Base-by-base conservation (phyloP, 2,888 invertebrate species). In the Fissipunctia ypsillon region DNA sequence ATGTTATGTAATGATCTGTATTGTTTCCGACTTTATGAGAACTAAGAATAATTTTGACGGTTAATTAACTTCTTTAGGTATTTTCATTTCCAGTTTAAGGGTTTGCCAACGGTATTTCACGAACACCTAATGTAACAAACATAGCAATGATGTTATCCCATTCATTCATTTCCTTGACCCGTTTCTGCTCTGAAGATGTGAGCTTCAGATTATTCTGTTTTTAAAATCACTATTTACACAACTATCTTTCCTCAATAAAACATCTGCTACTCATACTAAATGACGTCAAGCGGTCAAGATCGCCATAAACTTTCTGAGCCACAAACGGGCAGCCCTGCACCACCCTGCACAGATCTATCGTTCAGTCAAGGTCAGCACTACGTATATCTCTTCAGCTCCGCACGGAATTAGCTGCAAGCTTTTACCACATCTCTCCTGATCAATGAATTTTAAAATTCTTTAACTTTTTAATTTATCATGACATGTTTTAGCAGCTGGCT, bases 391-490 rank as follows among this genome's bases (percentile, higher is more conserved):
- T 63, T 52, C 31, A 56, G 43, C 68, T 70, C 19, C 52, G 73
- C 4, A 61, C 68, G 31, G 43, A 74, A 59, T 76, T 81, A 84
- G 75, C 66, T 43, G 25, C 50, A 48, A 72, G 66, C 66, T 71
- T 61, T 72, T 72, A 38, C 52, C 71, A n/a, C 65, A 71, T 45
- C 64, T 52, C 61, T 56, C 35, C 60, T 25, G 63, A 76, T 86
- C 84, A 86, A 86, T 86, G 81, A 84, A 74, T 86, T 71, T 69
- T 48, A 61, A 69, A 61, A 72, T 68, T 64, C 67, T 50, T 67
- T 43, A 28, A 45, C 60, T 60, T 59, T 64, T 73, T 61, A 59
- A 69, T 73, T 69, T 80, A 69, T 45, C 35, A 45, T n/a, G 54
- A 73, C 69, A 70, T n/a, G 41, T 52, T 52, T 6, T 31, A 73